Conservation (phyloP, 1,140 invertebrate genomes). For the Dinoponera quadriceps region DNA sequence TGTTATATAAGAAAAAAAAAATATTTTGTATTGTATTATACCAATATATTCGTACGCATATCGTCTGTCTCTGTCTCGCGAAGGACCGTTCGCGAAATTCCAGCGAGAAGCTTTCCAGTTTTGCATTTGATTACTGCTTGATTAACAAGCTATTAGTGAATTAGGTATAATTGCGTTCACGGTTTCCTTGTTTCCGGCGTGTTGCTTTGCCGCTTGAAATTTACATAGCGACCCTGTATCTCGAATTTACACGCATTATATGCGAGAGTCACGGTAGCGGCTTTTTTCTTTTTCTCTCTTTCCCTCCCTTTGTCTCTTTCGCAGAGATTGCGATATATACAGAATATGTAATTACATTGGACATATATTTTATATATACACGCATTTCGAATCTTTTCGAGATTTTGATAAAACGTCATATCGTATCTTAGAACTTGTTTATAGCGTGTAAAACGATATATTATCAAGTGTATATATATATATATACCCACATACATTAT, state of each 20-base stretch:
- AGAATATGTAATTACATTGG: conserved; percentile 7
- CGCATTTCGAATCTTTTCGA: conserved; percentile 34
- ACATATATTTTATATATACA: conserved; percentile 33
- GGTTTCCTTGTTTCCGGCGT: neutral
- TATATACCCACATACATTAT: no score
- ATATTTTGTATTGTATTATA: conserved; percentile 42
- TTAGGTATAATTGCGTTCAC: conserved; percentile 19
- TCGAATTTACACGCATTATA: neutral
- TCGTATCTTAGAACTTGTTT: conserved; percentile 38
- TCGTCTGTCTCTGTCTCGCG: neutral
- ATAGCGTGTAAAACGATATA: conserved; percentile 22
- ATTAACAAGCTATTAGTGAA: neutral
- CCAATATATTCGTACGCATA: neutral
- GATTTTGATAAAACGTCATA: conserved; percentile 31
- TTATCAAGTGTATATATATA: conserved; percentile 1
- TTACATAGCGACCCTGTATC: neutral
- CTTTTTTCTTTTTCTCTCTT: neutral
- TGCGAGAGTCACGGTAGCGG: neutral
- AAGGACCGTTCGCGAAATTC: neutral
- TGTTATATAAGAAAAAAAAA: conserved; percentile 17
- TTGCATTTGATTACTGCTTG: neutral
- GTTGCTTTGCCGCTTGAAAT: neutral
- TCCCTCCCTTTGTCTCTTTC: no score
- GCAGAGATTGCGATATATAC: conserved; percentile 5
- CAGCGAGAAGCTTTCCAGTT: neutral